Evolutionary conservation across 2,113 vertebrate genomes (phyloP), one percentile per base, ranked within the genome.

Genomic region (Alligator sinensis): DNA sequence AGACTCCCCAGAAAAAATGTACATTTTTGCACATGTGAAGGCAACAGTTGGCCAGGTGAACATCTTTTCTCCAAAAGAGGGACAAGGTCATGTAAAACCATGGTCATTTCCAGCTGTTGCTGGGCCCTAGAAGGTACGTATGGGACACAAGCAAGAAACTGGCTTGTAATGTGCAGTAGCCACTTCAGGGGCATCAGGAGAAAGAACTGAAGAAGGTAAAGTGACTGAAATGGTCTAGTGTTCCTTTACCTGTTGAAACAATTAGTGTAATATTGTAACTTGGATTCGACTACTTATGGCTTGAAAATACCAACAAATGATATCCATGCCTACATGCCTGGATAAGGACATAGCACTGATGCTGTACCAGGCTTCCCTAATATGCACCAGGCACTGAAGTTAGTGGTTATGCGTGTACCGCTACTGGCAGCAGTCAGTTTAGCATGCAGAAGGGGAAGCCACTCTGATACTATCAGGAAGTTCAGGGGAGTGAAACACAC

Each of bases 361-460:
- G 1, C 38, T 34, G 38, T 66, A 9, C 47, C 38, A 28, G 76
- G 47, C 70, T 74, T 72, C 84, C 74, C 86, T 88, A 14, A 38
- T 10, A 5, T 3, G 38, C 57, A 77, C 4, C 25, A 1, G n/a
- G 77, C 63, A 2, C 2, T 24, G 1, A 30, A 16, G 4, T 9
- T 22, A 87, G 79, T 1, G 2, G 66, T 24, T 66, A 58, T 22
- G 68, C 8, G 0, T 9, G 28, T 5, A 3, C 86, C 12, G 1
- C 62, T 58, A 19, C 4, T 13, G 11, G 4, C 3, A 82, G 86
- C 24, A 25, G 47, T 17, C 17, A 76, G 64, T 22, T n/a, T 13
- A 34, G 2, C 21, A 15, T 54, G 15, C n/a, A 9, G 75, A 18
- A 77, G 59, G 72, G 84, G 77, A 72, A 81, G n/a, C 5, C 63